Base-by-base conservation (phyloP, 2,888 invertebrate genomes). In the Quadroppia sp. region DNA sequence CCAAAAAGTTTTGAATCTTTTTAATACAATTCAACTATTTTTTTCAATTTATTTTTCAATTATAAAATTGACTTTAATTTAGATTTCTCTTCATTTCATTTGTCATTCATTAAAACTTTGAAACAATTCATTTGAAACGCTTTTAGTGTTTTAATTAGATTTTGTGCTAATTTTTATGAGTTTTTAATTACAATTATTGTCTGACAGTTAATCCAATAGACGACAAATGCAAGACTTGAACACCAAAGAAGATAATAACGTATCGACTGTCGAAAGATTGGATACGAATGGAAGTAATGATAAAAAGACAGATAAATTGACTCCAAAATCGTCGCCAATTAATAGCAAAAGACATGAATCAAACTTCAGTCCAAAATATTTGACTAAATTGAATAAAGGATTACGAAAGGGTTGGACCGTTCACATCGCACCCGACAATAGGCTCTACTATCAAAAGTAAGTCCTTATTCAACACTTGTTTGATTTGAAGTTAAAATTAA, bases 381-480 rank as follows among this genome's bases (percentile, higher is more conserved):
- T 48, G 20, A n/a, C 20, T 48, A n/a, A 48, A 48, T 48, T 48
- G 20, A 48, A 48, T 48, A 48, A 48, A 48, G 48, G 48, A 20
- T 9, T 48, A 3, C 48, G 48, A 20, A 48, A 48, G 48, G 20
- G 20, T 20, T 48, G 48, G 48, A 48, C 20, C n/a, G 48, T 20
- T 20, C 20, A n/a, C 48, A 48, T 48, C 48, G 20, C 48, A 48
- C 4, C 4, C 48, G 48, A 48, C 48, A 20, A 20, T 20, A n/a
- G 48, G 20, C n/a, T 48, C n/a, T 48, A 48, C 20, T 48, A 48
- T 48, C 48, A 20, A 20, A 48, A 48, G 48, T 48, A 48, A 48
- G 48, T 48, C 20, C 13, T 48, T 20, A 48, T 48, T n/a, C n/a
- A 48, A 48, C 48, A 48, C 48, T 48, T 48, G 48, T 48, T 48